Conservation (phyloP, 2,797 vertebrate genomes). For the Carcharodon carcharias region DNA sequence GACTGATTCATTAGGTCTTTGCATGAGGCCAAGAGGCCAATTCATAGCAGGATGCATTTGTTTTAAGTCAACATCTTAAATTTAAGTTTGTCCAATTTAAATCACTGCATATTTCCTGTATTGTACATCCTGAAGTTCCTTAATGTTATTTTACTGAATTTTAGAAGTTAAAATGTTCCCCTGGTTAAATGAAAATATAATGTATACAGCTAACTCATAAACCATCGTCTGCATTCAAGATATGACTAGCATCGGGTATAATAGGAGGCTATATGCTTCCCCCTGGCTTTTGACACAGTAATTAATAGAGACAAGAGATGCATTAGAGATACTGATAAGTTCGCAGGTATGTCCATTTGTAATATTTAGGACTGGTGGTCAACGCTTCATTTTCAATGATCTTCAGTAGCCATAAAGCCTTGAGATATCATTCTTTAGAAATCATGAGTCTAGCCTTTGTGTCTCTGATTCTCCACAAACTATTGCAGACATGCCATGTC, state of each 20-base stretch:
- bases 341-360: background rate
- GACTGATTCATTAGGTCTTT: background rate
- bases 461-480: background rate
- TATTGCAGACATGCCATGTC: too few species aligned
- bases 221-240: background rate
- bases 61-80: background rate
- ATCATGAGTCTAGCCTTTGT: background rate
- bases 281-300: background rate
- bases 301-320: background rate
- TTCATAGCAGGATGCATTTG: background rate
- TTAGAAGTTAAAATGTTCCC: background rate
- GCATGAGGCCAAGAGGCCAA: background rate
- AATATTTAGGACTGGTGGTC: background rate
- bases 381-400: background rate
- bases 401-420: background rate
- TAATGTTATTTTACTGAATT: background rate
- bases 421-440: background rate
- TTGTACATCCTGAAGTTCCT: background rate
- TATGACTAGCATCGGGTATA: background rate
- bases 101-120: background rate
- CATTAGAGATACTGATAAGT: background rate
- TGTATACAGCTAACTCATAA: background rate
- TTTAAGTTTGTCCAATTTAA: background rate
- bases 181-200: background rate
- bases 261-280: too few species aligned